phyloP scores from a whole-genome alignment of 2,888 invertebrate genomes.

The Rotaria socialis region DNA sequence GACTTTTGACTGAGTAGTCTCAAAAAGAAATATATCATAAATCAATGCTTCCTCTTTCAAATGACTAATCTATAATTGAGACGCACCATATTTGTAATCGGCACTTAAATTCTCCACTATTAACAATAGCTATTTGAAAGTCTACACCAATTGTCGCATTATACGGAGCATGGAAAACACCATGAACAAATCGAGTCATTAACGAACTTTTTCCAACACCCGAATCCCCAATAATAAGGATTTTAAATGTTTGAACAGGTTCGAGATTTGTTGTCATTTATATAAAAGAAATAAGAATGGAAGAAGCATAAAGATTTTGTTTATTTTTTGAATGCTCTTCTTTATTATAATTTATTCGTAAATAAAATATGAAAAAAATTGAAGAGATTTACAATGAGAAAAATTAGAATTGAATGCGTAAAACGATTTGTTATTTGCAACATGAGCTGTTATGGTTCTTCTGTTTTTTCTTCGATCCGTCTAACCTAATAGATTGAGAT shows the following conservation, averaged over 20 bases:
- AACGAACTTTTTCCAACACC: constrained; percentile 98
- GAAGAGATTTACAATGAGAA: background rate
- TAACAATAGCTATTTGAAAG: constrained; percentile 94
- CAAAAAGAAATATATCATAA: too few relatives aligned
- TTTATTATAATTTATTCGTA: background rate
- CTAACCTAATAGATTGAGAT: background rate
- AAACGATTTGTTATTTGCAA: background rate
- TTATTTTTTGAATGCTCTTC: too few relatives aligned
- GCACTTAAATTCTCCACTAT: constrained; percentile 61
- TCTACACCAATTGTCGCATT: constrained; percentile 91
- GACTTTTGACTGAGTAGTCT: too few relatives aligned
- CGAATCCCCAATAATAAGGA: constrained; percentile 98
- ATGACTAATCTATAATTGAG: constrained; percentile 57
- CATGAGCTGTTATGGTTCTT: background rate
- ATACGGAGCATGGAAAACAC: constrained; percentile 73
- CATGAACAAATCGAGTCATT: constrained; percentile 90
- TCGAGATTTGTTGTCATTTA: background rate
- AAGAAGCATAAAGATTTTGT: background rate
- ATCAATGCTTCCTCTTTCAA: too few relatives aligned
- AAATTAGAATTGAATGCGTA: background rate
- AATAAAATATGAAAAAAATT: background rate
- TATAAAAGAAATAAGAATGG: background rate
- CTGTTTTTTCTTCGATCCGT: background rate
- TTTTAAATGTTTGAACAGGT: constrained; percentile 70
- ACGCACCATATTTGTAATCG: constrained; percentile 84